phyloP scores from a whole-genome alignment of 2,888 invertebrate genomes.

The Agriopis marginaria region DNA sequence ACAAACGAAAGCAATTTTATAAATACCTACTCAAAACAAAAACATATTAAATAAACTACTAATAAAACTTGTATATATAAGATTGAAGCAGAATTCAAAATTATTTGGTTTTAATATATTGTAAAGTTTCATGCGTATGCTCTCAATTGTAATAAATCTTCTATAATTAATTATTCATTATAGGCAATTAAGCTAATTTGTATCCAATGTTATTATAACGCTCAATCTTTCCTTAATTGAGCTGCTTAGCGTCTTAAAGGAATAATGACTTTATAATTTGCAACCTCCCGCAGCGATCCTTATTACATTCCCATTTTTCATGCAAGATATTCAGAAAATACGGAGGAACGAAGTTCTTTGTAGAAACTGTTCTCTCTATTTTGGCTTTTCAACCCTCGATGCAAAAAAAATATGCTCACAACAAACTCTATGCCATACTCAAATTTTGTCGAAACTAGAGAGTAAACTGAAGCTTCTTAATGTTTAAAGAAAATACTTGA shows the following conservation, averaged over 20 bases:
- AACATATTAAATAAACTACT: too few species aligned
- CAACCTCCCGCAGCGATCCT: conserved; percentile 17
- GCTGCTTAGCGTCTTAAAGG: conserved; percentile 26
- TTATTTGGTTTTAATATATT: background rate
- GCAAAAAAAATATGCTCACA: too few species aligned
- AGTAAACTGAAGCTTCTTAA: too few species aligned
- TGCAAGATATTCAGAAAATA: conserved; percentile 7
- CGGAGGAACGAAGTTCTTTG: background rate
- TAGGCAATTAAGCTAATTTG: conserved; percentile 21
- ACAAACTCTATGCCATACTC: too few species aligned
- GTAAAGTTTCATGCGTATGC: background rate
- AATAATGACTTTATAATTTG: conserved; percentile 29
- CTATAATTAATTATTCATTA: conserved; percentile 25
- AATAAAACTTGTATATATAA: too few species aligned
- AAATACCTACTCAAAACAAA: too few species aligned
- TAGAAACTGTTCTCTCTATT: too few species aligned
- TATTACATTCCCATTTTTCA: conserved; percentile 24
- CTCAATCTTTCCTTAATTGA: conserved; percentile 28
- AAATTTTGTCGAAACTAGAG: too few species aligned
- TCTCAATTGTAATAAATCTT: conserved; percentile 3
- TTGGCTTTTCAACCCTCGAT: too few species aligned
- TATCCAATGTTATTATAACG: conserved; percentile 24
- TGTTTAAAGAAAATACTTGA: too few species aligned
- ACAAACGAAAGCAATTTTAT: too few species aligned
- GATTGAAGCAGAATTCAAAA: too few species aligned